Evolutionary conservation across 2,797 vertebrate genomes (phyloP), one percentile per base, ranked within the genome.

Genomic region (Cossypha heuglini): DNA sequence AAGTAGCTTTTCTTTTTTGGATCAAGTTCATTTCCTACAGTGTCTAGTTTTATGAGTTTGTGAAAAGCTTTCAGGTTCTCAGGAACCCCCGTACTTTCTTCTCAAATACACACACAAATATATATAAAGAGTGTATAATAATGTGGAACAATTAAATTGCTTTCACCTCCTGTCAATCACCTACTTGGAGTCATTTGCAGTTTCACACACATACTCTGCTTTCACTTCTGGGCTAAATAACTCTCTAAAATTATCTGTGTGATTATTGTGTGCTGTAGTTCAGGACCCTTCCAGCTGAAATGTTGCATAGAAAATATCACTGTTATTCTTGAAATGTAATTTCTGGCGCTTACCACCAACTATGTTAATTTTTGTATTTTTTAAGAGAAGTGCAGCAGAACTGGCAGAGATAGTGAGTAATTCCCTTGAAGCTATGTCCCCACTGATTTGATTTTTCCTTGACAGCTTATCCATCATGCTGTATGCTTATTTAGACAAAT

Each of bases 401-500:
- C 94, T 95, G 91, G 86, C 78, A 92, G 90, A 89, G 76, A 90
- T 64, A 92, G 88, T 91, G 93, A 94, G 63, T 95, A 96, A 96
- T 96, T 96, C 97, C 96, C 94, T 97, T 93, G 75, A 94, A 97
- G 96, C 93, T 96, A 95, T 89, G 86, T 96, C 94, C 96, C 87
- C 75, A 77, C 81, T 88, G 92, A 96, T 96, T 92, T 96, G 96
- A 94, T 97, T 97, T 97, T 91, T 96, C 63, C 91, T 94, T 97
- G 97, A 95, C 96, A 97, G 96, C 92, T 91, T 96, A 92, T 97
- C 96, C 95, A 97, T 97, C 97, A 96, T 92, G 92, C 94, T 97
- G 83, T 91, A 94, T 94, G 96, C 96, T 97, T 97, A 97, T 97
- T 97, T 96, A 97, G 97, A 94, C 96, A 97, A 97, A 96, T 95